Percentiles rank a stretch among this genome's conserved stretches.
phyloP scores from a whole-genome alignment of 2,888 invertebrate species.

The Leptinotarsa tumamoca region DNA sequence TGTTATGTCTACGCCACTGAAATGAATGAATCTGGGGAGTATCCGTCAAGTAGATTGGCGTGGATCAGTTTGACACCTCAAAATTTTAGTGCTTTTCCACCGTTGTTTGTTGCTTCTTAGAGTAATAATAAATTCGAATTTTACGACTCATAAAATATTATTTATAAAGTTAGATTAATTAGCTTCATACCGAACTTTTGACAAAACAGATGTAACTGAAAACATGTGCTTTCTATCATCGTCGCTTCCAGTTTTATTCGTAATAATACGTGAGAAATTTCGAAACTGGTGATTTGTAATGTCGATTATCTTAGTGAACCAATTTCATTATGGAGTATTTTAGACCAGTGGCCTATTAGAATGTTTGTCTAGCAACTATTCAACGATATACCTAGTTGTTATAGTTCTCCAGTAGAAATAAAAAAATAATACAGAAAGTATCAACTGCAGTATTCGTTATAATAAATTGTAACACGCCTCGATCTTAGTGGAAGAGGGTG shows the following conservation, averaged over 20 bases:
- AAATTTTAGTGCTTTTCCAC: conserved; percentile 49
- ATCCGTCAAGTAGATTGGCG: conserved; percentile 49
- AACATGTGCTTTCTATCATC: conserved; percentile 42
- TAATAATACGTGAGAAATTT: conserved; percentile 23
- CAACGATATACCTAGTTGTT: no score
- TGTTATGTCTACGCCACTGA: not conserved
- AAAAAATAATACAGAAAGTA: no score
- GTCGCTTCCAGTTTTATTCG: conserved; percentile 15
- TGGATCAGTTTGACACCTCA: conserved; percentile 52
- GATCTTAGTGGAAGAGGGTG: no score
- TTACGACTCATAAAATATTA: conserved; percentile 55
- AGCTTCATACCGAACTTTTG: conserved; percentile 47
- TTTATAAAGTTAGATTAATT: conserved; percentile 53
- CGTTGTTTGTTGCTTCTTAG: conserved; percentile 44
- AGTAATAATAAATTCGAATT: conserved; percentile 51
- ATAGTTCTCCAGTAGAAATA: no score
- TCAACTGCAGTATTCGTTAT: no score
- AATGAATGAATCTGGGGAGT: conserved; percentile 37
- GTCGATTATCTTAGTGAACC: not conserved
- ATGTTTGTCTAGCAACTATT: no score
- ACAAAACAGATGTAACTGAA: conserved; percentile 50
- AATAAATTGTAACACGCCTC: no score
- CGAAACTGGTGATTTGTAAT: not conserved
- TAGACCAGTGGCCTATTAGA: no score
- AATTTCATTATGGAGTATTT: no score